Evolutionary conservation across 2,113 vertebrate species (phyloP).

Genomic region (Rhinolophus ferrumequinum): DNA sequence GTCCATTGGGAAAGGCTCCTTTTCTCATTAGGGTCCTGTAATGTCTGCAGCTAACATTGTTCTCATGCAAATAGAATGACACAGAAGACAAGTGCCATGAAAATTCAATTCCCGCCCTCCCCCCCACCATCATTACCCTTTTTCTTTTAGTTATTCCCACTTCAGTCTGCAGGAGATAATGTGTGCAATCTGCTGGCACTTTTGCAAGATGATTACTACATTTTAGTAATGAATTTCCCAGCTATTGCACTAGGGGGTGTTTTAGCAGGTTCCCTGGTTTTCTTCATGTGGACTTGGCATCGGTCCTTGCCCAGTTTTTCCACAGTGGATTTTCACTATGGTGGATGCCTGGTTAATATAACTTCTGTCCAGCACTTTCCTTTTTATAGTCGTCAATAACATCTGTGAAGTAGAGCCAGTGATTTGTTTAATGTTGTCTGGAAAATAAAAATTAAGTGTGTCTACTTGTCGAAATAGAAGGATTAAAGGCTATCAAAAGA

Average conservation of each 20-base stretch:
- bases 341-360: not conserved
- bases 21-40: slow-evolving; percentile 82
- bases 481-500: not conserved
- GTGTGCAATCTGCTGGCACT: slow-evolving; percentile 78
- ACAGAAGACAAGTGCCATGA: slow-evolving; percentile 75
- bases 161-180: slow-evolving; percentile 74
- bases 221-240: slow-evolving; percentile 73
- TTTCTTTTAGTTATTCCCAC: slow-evolving; percentile 78
- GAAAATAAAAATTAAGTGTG: slow-evolving; percentile 34
- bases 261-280: slow-evolving; percentile 38
- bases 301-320: not conserved
- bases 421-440: not conserved
- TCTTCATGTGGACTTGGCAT: not conserved
- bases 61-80: slow-evolving; percentile 84
- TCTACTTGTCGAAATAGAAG: not conserved
- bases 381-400: not conserved
- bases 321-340: not conserved
- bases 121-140: slow-evolving; percentile 69
- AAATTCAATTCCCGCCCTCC: slow-evolving; percentile 76
- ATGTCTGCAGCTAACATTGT: slow-evolving; percentile 81
- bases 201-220: slow-evolving; percentile 62
- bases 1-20: slow-evolving; percentile 79
- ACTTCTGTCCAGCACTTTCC: not conserved
- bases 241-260: slow-evolving; percentile 27
- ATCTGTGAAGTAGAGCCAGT: not conserved